Conservation (phyloP, 1,140 invertebrate species). For the Mizuhopecten yessoensis region DNA sequence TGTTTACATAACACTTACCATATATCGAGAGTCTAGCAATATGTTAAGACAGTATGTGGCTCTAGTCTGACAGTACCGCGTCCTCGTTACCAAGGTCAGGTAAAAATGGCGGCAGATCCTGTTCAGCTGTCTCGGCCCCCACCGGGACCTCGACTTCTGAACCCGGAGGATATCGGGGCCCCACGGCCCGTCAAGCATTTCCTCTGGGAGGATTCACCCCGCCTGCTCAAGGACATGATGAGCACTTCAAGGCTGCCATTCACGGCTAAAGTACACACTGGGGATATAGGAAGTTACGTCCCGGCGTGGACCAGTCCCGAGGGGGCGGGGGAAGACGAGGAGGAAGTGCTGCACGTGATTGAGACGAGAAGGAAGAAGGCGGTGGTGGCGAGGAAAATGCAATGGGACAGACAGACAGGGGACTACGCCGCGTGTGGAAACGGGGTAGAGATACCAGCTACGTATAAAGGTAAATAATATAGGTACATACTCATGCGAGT, state of each 20-base stretch:
- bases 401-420: slow-evolving; percentile 71
- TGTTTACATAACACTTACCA: background rate
- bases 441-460: slow-evolving; percentile 67
- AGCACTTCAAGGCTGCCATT: slow-evolving; percentile 46
- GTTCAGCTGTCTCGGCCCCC: background rate
- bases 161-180: background rate
- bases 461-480: slow-evolving; percentile 71
- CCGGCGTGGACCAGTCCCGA: slow-evolving; percentile 50
- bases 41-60: background rate
- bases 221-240: slow-evolving; percentile 43
- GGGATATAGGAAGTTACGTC: slow-evolving; percentile 42
- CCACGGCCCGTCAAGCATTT: slow-evolving; percentile 40
- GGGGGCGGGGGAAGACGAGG: slow-evolving; percentile 47
- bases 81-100: slow-evolving; percentile 31
- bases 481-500: too few relatives aligned
- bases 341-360: slow-evolving; percentile 63
- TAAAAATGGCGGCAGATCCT: slow-evolving; percentile 37
- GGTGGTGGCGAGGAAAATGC: slow-evolving; percentile 66
- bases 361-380: slow-evolving; percentile 68
- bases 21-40: background rate
- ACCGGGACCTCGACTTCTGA: background rate
- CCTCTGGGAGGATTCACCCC: slow-evolving; percentile 48
- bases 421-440: slow-evolving; percentile 71
- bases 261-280: slow-evolving; percentile 46
- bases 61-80: background rate